A percentile compares a stretch with the other conserved stretches of the same genome.
phyloP scores from a whole-genome alignment of 2,113 vertebrate species.

The Perognathus longimembris region DNA sequence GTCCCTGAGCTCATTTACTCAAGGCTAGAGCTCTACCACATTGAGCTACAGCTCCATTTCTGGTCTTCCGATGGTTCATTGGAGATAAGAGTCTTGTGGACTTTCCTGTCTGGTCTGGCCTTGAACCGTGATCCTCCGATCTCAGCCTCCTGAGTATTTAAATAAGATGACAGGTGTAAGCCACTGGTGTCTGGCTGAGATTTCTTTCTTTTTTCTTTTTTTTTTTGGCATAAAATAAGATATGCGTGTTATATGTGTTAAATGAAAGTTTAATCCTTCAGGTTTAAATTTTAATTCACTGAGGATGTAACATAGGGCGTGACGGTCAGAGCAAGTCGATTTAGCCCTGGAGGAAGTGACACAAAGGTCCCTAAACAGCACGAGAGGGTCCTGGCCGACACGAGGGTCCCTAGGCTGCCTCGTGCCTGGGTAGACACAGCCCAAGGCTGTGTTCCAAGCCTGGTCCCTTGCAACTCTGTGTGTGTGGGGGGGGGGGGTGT shows the following conservation, averaged over 20 bases:
- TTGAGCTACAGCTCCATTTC: no score
- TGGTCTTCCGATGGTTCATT: no score
- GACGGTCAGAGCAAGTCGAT: not conserved
- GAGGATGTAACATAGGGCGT: not conserved
- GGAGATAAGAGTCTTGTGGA: no score
- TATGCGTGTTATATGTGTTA: slow-evolving; percentile 10
- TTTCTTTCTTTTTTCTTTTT: not conserved
- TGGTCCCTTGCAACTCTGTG: no score
- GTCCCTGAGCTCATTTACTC: no score
- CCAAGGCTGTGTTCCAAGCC: not conserved
- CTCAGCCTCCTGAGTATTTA: no score
- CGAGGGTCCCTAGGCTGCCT: not conserved
- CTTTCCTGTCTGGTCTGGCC: no score
- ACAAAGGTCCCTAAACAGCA: not conserved
- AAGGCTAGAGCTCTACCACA: no score
- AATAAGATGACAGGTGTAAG: no score
- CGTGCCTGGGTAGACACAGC: not conserved
- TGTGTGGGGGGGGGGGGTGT: no score
- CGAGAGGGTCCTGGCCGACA: rapidly evolving
- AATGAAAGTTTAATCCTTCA: slow-evolving; percentile 53
- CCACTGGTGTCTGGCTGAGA: no score
- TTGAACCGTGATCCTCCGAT: no score
- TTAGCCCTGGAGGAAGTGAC: not conserved
- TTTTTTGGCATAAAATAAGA: not conserved
- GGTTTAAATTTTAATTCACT: not conserved